These are phyloP conservation scores for Agapornis canus DNA, from an alignment of 2,797 vertebrate species.

Conservation along the genomic window DNA sequence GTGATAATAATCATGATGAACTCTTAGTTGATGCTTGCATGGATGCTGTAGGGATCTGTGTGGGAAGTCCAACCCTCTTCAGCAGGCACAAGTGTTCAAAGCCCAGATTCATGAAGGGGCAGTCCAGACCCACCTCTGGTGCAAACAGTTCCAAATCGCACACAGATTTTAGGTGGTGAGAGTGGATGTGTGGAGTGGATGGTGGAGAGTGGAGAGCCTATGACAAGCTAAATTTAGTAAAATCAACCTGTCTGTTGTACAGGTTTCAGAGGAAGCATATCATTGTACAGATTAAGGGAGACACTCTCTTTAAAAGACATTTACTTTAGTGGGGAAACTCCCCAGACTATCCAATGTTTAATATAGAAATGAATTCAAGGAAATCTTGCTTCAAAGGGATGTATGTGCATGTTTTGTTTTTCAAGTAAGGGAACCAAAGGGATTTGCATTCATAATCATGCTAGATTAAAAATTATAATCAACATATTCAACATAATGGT, in stretches of 20 bases:
- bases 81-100: not conserved
- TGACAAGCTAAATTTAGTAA: not conserved
- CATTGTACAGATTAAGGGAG: not conserved
- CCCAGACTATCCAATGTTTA: not conserved
- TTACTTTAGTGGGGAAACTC: not conserved
- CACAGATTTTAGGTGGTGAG: not conserved
- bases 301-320: not conserved
- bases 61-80: not conserved
- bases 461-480: constrained; percentile 26
- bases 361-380: not conserved
- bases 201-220: too few species aligned
- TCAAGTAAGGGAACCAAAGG: not conserved
- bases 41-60: not conserved
- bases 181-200: not conserved
- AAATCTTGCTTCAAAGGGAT: not conserved
- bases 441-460: not conserved
- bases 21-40: not conserved
- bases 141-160: not conserved
- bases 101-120: not conserved
- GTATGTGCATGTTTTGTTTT: not conserved
- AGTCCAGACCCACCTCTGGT: not conserved
- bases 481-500: not conserved
- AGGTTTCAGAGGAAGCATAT: not conserved
- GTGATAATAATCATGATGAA: rapidly evolving
- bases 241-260: not conserved